Evolutionary conservation across 2,113 vertebrate species (phyloP).

Genomic region (Origma solitaria): DNA sequence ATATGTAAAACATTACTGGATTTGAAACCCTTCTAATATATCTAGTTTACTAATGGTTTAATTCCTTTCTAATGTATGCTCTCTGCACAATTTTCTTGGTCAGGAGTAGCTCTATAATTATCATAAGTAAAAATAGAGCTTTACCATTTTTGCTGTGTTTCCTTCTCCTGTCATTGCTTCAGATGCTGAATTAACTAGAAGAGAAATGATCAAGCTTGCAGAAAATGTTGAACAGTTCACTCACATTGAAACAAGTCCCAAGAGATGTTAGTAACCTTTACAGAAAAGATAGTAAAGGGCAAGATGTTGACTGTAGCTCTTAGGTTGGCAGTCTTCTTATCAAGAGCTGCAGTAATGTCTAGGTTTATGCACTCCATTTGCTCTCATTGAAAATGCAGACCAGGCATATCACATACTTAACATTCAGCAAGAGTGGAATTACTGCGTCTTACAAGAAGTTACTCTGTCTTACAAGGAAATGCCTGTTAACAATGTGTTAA

Average conservation of each 20-base stretch:
- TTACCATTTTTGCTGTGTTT: not conserved
- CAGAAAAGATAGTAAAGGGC: constrained; percentile 19
- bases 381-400: constrained; percentile 49
- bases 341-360: constrained; percentile 10
- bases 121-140: not conserved
- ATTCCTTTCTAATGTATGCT: not conserved
- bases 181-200: not conserved
- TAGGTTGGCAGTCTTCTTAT: constrained; percentile 36
- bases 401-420: constrained; percentile 16
- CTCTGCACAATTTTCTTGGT: not conserved
- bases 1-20: not conserved
- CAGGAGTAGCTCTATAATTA: not conserved
- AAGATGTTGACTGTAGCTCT: not conserved
- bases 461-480: constrained; percentile 25
- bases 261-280: constrained; percentile 3
- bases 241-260: not conserved
- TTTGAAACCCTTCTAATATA: not conserved
- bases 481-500: constrained; percentile 29
- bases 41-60: not conserved
- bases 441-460: constrained; percentile 1
- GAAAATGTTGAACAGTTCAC: constrained; percentile 10
- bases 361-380: constrained; percentile 48
- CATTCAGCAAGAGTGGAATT: constrained; percentile 25
- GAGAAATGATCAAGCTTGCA: not conserved
- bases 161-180: not conserved